Conservation (phyloP, 1,140 invertebrate genomes). For the Spodoptera litura region DNA sequence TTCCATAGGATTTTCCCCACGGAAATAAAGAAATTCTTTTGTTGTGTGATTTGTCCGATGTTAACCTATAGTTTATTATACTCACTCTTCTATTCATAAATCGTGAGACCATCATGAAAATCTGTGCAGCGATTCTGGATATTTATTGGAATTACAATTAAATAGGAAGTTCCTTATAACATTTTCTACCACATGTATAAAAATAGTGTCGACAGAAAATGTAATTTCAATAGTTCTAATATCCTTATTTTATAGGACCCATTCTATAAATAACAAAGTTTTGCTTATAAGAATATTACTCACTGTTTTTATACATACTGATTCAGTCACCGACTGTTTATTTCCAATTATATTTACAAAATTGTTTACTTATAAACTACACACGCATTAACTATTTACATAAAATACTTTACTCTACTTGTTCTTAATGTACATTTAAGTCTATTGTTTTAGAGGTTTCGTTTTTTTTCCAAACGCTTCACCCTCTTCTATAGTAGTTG, state of each 20-base stretch:
- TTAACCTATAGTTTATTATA: no score
- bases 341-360: neutral
- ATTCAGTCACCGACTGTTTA: no score
- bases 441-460: constrained; percentile 1
- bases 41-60: no score
- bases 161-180: no score
- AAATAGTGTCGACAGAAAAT: neutral
- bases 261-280: neutral
- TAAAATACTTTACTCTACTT: no score
- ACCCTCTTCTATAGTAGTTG: constrained; percentile 92
- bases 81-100: no score
- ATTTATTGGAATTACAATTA: no score
- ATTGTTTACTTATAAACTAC: neutral
- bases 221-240: neutral
- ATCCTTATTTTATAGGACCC: neutral
- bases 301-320: neutral
- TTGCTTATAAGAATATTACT: neutral
- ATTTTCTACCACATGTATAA: neutral
- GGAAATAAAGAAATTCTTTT: no score
- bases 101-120: no score
- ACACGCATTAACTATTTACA: no score
- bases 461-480: constrained; percentile 89
- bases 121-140: no score
- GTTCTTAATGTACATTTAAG: neutral
- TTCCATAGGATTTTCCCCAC: no score